Evolutionary conservation across 1,140 invertebrate species (phyloP), one percentile per base, ranked within the genome.

Genomic region (Mactra quadrangularis): DNA sequence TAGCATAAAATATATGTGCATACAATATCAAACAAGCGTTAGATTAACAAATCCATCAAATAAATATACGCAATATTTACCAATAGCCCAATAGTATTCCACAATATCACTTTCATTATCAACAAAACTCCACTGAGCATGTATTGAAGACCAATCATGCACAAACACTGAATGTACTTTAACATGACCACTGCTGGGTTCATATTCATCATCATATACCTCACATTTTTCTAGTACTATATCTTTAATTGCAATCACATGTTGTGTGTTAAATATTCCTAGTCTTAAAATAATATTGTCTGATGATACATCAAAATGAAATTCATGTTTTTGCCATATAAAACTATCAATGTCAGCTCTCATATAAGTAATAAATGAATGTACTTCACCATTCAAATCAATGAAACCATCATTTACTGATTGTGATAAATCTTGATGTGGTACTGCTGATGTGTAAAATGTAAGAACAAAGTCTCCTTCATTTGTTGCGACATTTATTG

Each of bases 11-110:
- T n/a, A n/a, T n/a, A n/a, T n/a, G n/a, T n/a, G n/a, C n/a, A n/a
- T n/a, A n/a, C n/a, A n/a, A n/a, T n/a, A n/a, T n/a, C n/a, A n/a
- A n/a, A n/a, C n/a, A n/a, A n/a, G n/a, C n/a, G n/a, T n/a, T n/a
- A n/a, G n/a, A n/a, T n/a, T n/a, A n/a, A n/a, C n/a, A n/a, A n/a
- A n/a, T n/a, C n/a, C n/a, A n/a, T n/a, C n/a, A n/a, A n/a, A n/a
- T n/a, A 41, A 41, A 41, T 41, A 41, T 7, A 41, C 15, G 38
- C 38, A 41, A 41, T 41, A 41, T 41, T 41, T 41, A 88, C 88
- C 88, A 53, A 89, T 82, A 6, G 88, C 88, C 87, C 87, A 89
- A 53, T 47, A 72, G 59, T 87, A 89, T 19, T 87, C 84, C 7
- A 66, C 70, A 29, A 89, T 88, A 3, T 77, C 78, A 76, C 82